phyloP scores from a whole-genome alignment of 1,140 invertebrate genomes.

The Aphaenogaster ashmeadi region DNA sequence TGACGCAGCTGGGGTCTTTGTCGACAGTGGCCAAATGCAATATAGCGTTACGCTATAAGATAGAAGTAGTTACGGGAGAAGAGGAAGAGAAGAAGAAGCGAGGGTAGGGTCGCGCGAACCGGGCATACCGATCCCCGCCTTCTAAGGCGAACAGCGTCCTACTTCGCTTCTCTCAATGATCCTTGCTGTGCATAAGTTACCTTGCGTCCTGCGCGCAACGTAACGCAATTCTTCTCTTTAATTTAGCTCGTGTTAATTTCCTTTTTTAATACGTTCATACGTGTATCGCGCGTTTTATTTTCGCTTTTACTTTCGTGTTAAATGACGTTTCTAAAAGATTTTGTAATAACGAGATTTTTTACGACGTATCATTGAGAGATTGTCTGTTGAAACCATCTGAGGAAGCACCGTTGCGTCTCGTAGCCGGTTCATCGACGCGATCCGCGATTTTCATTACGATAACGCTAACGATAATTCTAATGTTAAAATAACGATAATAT shows the following conservation, averaged over 20 bases:
- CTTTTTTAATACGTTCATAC: constrained; percentile 45
- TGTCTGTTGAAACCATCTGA: constrained; percentile 48
- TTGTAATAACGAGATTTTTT: constrained; percentile 34
- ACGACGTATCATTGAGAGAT: constrained; percentile 44
- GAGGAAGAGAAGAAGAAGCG: constrained; percentile 45
- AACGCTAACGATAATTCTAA: constrained; percentile 40
- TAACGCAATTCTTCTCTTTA: constrained; percentile 56
- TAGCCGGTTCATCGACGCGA: constrained; percentile 39
- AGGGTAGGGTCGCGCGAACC: constrained; percentile 50
- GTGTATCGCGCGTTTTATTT: constrained; percentile 60
- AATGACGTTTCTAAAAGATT: constrained; percentile 41
- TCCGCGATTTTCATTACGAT: constrained; percentile 45
- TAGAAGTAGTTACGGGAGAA: constrained; percentile 31
- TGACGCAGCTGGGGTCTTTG: constrained; percentile 73
- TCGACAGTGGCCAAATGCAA: constrained; percentile 75
- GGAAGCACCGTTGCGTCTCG: constrained; percentile 44
- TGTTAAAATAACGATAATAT: constrained; percentile 56
- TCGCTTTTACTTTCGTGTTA: constrained; percentile 17
- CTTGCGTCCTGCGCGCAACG: constrained; percentile 70
- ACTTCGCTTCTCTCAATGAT: constrained; percentile 66
- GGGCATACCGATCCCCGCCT: constrained; percentile 20
- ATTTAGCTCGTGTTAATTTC: constrained; percentile 39
- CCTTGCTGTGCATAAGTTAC: constrained; percentile 76
- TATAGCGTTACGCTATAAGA: constrained; percentile 58
- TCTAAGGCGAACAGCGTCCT: constrained; percentile 62